Evolutionary conservation across 2,888 invertebrate species (phyloP), one percentile per base, ranked within the genome.

Genomic region (Hydrotaea diabolus): DNA sequence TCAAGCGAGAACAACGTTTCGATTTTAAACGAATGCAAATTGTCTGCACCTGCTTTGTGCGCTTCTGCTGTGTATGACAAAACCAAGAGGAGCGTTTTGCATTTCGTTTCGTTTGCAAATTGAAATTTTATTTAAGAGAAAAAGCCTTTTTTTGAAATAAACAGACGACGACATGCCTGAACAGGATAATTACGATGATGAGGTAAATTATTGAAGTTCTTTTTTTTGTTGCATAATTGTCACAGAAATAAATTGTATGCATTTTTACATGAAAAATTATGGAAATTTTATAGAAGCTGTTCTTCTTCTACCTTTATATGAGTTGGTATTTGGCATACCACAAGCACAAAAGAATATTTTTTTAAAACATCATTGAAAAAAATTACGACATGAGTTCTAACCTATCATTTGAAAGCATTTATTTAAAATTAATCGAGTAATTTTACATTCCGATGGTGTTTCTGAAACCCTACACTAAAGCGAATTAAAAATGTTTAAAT

Each of bases 131-230:
- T 39, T 39, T 39, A 39, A 39, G 39, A 39, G n/a, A 39, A 39
- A 39, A 39, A 13, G n/a, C 8, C n/a, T 19, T 15, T 49, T 31
- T 15, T 21, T 71, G 26, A 11, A 64, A 78, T 59, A 64, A 26
- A 74, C 69, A 21, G 80, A 86, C 89, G 89, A 89, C 89, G 89
- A 89, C 89, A 92, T 92, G 92, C 89, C 92, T 87, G 92, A 92
- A 88, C 91, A 91, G 91, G 92, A 92, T 88, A 92, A 92, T 91
- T 92, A 92, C 89, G 92, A 92, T 90, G 92, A 92, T 90, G 92
- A 92, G 92, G 92, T 92, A 92, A 92, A 77, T 85, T 9, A 39
- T 49, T 75, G 21, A 17, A 55, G 46, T 19, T 21, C 71, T 26
- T 62, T n/a, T n/a, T n/a, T n/a, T n/a, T n/a, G n/a, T n/a, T 53